phyloP scores from a whole-genome alignment of 2,888 invertebrate genomes.

The Atethmia centrago region DNA sequence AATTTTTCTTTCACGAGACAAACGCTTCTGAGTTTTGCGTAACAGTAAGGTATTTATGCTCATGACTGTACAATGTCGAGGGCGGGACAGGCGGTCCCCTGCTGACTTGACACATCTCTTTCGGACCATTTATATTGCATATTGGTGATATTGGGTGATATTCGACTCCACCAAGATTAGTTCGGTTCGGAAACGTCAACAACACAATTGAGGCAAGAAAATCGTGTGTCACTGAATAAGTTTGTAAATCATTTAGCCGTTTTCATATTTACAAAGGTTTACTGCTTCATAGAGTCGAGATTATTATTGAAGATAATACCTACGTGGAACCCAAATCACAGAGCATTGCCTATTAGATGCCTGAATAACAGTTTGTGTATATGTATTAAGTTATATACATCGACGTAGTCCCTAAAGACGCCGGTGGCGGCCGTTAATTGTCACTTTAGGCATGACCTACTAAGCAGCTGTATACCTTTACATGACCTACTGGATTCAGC shows the following conservation, averaged over 20 bases:
- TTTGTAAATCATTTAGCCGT: neutral
- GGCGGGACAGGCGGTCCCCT: slow-evolving; percentile 58
- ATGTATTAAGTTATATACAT: slow-evolving; percentile 18
- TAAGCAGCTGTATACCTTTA: slow-evolving; percentile 31
- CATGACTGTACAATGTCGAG: slow-evolving; percentile 55
- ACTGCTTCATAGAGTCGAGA: neutral
- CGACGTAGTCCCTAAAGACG: slow-evolving; percentile 30
- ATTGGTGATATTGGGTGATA: slow-evolving; percentile 66
- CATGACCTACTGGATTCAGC: slow-evolving; percentile 38
- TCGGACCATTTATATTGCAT: slow-evolving; percentile 57
- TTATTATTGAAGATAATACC: slow-evolving; percentile 28
- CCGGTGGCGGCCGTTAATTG: slow-evolving; percentile 45
- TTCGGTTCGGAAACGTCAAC: slow-evolving; percentile 55
- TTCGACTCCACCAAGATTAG: slow-evolving; percentile 61
- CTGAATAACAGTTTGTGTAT: slow-evolving; percentile 23
- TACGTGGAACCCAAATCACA: slow-evolving; percentile 25
- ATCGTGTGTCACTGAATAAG: slow-evolving; percentile 35
- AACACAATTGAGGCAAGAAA: slow-evolving; percentile 41
- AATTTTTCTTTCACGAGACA: neutral
- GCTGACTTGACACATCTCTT: slow-evolving; percentile 72
- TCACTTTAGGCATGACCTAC: slow-evolving; percentile 53
- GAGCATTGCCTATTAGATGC: slow-evolving; percentile 25
- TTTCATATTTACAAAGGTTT: neutral
- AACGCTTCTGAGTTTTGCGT: neutral
- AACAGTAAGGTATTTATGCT: neutral